phyloP scores from a whole-genome alignment of 2,113 vertebrate genomes.

The Nesospiza acunhae region DNA sequence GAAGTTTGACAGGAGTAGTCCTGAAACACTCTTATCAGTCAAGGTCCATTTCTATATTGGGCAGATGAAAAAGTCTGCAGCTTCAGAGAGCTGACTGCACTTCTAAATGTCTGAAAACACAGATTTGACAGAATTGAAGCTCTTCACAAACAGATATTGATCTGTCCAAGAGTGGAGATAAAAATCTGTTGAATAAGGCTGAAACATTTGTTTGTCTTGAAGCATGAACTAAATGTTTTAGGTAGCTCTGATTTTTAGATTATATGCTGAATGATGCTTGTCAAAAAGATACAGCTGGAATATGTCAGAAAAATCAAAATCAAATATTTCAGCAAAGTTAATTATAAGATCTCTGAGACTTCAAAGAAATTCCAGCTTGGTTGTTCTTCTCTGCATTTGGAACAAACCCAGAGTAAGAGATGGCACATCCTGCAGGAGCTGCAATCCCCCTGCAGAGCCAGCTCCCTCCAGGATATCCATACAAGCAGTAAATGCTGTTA shows the following conservation, averaged over 20 bases:
- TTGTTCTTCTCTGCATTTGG: background rate
- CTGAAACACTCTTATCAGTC: background rate
- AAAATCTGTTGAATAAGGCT: background rate
- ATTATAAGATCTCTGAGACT: background rate
- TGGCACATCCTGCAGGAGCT: background rate
- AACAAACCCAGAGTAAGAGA: background rate
- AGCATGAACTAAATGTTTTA: background rate
- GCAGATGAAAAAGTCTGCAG: slow-evolving; percentile 16
- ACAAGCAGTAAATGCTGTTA: fast-evolving
- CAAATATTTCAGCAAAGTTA: background rate
- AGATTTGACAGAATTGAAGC: background rate
- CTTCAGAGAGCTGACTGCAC: background rate
- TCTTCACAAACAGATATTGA: slow-evolving; percentile 6
- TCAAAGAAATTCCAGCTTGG: background rate
- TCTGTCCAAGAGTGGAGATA: background rate
- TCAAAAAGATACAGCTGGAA: background rate
- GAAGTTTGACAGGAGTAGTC: background rate
- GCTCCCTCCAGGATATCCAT: background rate
- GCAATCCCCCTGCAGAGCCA: background rate
- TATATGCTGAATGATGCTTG: background rate
- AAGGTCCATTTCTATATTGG: background rate
- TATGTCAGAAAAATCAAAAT: background rate
- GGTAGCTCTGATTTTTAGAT: background rate
- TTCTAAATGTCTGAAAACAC: background rate
- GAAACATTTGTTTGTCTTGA: background rate